These are phyloP conservation scores for Thunnus maccoyii DNA, from an alignment of 2,113 vertebrate species.

Conservation along the genomic window DNA sequence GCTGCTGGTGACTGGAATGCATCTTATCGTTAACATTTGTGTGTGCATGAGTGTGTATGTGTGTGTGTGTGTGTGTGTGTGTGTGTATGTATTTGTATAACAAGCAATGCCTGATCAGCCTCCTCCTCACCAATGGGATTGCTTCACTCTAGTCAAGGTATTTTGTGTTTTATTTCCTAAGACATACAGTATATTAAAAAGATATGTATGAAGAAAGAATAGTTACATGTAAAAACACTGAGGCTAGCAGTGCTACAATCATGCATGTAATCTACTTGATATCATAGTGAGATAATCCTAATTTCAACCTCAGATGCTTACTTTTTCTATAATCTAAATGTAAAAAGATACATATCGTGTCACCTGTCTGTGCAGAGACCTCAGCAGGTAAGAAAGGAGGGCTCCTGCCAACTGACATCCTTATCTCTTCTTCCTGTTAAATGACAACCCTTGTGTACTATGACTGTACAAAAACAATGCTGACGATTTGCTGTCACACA, in stretches of 20 bases:
- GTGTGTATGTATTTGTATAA: constrained; percentile 1
- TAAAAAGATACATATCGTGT: not conserved
- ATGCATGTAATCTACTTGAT: not conserved
- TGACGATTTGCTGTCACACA: constrained; percentile 39
- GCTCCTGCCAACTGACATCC: constrained; percentile 18
- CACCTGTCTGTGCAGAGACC: constrained; percentile 22
- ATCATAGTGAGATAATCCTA: not conserved
- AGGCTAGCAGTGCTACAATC: no score
- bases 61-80: constrained; percentile 13
- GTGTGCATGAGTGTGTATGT: constrained; percentile 9
- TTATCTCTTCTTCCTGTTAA: constrained; percentile 28
- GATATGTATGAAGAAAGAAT: not conserved
- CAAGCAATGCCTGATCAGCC: not conserved
- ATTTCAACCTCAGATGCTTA: not conserved
- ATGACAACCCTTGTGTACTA: constrained; percentile 40
- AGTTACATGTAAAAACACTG: not conserved
- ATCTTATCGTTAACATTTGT: constrained; percentile 49
- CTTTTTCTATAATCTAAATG: not conserved
- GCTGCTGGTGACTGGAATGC: constrained; percentile 64
- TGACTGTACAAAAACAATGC: constrained; percentile 39
- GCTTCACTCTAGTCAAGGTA: not conserved
- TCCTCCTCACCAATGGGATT: constrained; percentile 10
- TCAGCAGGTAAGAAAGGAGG: constrained; percentile 52
- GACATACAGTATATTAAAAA: not conserved
- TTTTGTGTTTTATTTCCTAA: constrained; percentile 10